Percentiles rank a stretch among this genome's conserved stretches.
Evolutionary conservation across 2,113 vertebrate species (phyloP).

Genomic region (Rousettus leschenaultii): DNA sequence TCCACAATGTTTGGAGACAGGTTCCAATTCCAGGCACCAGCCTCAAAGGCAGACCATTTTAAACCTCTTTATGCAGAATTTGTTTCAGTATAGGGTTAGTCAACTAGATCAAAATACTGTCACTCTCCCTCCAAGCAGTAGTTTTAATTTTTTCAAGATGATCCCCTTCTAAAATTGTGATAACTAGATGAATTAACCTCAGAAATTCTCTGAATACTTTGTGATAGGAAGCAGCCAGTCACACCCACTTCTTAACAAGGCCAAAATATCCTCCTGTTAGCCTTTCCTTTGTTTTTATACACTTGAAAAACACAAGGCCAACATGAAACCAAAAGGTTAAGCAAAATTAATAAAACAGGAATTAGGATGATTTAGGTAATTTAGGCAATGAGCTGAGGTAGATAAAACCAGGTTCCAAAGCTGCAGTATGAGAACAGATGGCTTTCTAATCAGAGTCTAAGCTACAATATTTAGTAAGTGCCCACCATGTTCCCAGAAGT

Average conservation of each 20-base stretch:
- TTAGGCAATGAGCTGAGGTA: not conserved
- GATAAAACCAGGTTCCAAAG: not conserved
- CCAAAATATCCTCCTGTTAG: not conserved
- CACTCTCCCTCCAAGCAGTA: not conserved
- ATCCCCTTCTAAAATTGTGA: not conserved
- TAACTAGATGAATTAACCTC: not conserved
- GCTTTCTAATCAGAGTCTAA: constrained; percentile 27
- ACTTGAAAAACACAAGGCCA: not conserved
- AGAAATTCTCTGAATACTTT: not conserved
- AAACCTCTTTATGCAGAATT: not conserved
- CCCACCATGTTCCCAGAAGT: constrained; percentile 1
- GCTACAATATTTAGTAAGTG: not conserved
- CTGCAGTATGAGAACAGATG: constrained; percentile 16
- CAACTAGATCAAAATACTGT: not conserved
- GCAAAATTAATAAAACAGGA: not conserved
- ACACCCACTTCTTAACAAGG: not conserved
- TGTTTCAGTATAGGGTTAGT: not conserved
- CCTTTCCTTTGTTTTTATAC: not conserved
- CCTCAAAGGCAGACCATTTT: not conserved
- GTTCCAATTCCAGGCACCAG: not conserved
- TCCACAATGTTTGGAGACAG: not conserved
- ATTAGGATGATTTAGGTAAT: not conserved
- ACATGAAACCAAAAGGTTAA: not conserved
- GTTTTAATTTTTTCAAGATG: constrained; percentile 7
- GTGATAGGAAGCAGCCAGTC: not conserved